Evolutionary conservation across 2,888 invertebrate genomes (phyloP), one percentile per base, ranked within the genome.

Genomic region (Sinhomidia bicolor): DNA sequence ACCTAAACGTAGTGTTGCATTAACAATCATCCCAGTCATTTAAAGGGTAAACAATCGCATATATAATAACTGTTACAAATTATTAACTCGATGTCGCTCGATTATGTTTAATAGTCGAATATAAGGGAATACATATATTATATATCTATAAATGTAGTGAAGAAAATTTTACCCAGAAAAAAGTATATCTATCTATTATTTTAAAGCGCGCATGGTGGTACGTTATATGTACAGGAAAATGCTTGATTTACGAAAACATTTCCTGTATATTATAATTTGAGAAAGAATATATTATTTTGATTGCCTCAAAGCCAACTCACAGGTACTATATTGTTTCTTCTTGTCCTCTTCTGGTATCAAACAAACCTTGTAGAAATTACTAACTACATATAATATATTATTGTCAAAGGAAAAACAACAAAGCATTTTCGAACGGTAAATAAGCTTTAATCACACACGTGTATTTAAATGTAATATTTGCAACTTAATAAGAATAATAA

Each of bases 11-110:
- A 71, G 71, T 85, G 76, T 81, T 81, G 80, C 68, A 86, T 79
- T 87, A 87, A 87, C 87, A 87, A 87, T 87, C 87, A 87, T 80
- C 85, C 12, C 74, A 87, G 87, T 87, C 87, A 87, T 76, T 74
- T 71, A 86, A 87, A 81, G 87, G 81, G 54, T 57, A 79, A 79
- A 36, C 36, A 79, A 54, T 7, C 76, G 51, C 17, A 47, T 51
- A 32, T 54, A 71, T 84, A 83, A n/a, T 51, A 57, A 76, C 26
- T 60, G 54, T 84, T 76, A 76, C 57, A 74, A 85, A 32, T 32
- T 2, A 44, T n/a, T 47, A 51, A 62, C 32, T 51, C 62, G 20
- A 54, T 80, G 80, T 80, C 86, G 65, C 80, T 80, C 20, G 54
- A 78, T 9, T 76, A 32, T 54, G 26, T 51, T n/a, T 23, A 29